Evolutionary conservation across 1,140 invertebrate species (phyloP), one percentile per base, ranked within the genome.

Genomic region (Drosophila paulistorum): DNA sequence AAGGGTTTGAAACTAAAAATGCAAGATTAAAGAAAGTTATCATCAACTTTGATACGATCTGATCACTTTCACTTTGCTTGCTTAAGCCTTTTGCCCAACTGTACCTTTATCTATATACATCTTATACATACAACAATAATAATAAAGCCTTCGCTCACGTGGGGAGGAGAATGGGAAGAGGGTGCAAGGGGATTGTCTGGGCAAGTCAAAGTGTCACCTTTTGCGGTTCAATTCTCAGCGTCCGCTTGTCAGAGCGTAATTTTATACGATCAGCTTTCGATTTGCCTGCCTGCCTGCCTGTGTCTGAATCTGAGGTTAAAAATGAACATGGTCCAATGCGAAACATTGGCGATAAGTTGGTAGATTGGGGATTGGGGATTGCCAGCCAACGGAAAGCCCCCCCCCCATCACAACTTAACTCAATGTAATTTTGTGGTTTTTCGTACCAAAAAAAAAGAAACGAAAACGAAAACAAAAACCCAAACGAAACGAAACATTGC

Each of bases 261-360:
- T 87, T 86, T 86, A 86, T 86, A 86, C 83, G 83, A 86, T 86
- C 83, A 86, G 83, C 83, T 86, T 86, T 86, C 83, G 83, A 87
- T 86, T 86, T 87, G 83, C 75, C 83, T 76, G 45, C 45, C 45
- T 7, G n/a, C 14, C 45, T 17, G 42, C 42, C 45, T 20, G 45
- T 7, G 45, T 48, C 45, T 17, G 20, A 83, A 84, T 84, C 83
- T 84, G 81, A 84, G 81, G 81, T 84, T 87, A 87, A 86, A 86
- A 86, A 87, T 83, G 68, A 86, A 87, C 83, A 86, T 86, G 83
- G 74, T 30, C 83, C 83, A 83, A 51, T 51, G 20, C 45, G 45
- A 51, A 77, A 55, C 70, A 74, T 41, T 80, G 84, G 72, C 83
- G 83, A 86, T 89, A 86, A 89, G 84, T 89, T 83, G 69, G 73